These are phyloP conservation scores for Philotrypesis tridentata DNA, from an alignment of 1,140 invertebrate species.

Conservation along the genomic window DNA sequence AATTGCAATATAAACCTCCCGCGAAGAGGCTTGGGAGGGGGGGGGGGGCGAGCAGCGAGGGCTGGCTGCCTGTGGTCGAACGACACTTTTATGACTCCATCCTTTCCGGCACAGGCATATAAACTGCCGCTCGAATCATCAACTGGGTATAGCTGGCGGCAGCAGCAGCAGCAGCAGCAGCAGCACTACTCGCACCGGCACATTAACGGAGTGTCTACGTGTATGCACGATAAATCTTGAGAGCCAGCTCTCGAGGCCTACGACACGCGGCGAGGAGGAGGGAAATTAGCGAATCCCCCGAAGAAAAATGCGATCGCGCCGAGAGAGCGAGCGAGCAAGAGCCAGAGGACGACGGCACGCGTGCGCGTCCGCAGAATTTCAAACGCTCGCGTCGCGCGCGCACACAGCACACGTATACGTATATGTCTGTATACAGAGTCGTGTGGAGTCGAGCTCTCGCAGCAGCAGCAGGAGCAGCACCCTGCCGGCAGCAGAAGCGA, in stretches of 20 bases:
- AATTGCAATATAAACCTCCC: not conserved
- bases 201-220: not conserved
- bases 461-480: not conserved
- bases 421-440: no score
- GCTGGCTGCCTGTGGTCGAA: not conserved
- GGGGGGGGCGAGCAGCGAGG: not conserved
- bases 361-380: not conserved
- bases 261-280: no score
- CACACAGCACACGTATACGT: not conserved
- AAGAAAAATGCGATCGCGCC: not conserved
- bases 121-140: not conserved
- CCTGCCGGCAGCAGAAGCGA: slow-evolving; percentile 40
- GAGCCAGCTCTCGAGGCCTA: no score
- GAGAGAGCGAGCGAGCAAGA: not conserved
- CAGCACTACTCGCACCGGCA: not conserved
- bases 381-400: not conserved
- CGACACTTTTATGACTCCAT: slow-evolving; percentile 9
- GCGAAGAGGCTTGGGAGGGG: no score
- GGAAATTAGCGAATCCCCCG: not conserved
- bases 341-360: not conserved
- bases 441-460: no score
- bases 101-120: not conserved
- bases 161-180: no score
- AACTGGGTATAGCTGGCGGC: no score
- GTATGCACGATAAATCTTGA: no score